Conservation (phyloP, 37 sponge, comb jelly and placozoan species). For the Mnemiopsis leidyi region DNA sequence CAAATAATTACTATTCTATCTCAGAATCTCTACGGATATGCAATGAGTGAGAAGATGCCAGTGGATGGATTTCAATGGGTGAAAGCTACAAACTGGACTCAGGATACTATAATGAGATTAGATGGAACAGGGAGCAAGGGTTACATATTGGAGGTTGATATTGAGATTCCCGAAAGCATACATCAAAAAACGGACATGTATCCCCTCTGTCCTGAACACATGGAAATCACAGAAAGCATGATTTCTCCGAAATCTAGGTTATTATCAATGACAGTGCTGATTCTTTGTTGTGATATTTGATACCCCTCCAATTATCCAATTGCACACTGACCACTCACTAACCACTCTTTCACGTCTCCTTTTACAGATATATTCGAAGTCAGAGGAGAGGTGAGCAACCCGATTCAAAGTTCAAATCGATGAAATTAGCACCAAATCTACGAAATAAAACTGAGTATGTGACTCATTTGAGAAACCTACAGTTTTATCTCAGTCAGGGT, state of each 20-base stretch:
- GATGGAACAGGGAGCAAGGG: background rate
- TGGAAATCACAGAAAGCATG: background rate
- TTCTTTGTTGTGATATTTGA: too few species aligned
- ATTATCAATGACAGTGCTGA: background rate
- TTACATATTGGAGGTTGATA: background rate
- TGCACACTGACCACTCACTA: too few species aligned
- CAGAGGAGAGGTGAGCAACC: too few species aligned
- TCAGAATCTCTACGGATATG: background rate
- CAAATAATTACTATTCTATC: too few species aligned
- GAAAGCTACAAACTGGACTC: background rate
- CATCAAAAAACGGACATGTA: background rate
- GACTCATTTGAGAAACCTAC: constrained; percentile 22
- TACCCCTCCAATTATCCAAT: too few species aligned
- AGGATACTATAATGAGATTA: background rate
- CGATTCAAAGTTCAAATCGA: background rate
- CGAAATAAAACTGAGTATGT: background rate
- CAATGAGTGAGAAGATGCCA: background rate
- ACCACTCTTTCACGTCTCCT: too few species aligned
- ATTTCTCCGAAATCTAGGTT: background rate
- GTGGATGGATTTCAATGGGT: background rate
- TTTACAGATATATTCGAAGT: too few species aligned
- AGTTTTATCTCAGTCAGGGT: constrained; percentile 16
- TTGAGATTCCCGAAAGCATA: background rate
- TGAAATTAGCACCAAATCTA: constrained; percentile 40
- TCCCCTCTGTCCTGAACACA: background rate